Conservation (phyloP, 2,113 vertebrate genomes). For the Sciurus niger region DNA sequence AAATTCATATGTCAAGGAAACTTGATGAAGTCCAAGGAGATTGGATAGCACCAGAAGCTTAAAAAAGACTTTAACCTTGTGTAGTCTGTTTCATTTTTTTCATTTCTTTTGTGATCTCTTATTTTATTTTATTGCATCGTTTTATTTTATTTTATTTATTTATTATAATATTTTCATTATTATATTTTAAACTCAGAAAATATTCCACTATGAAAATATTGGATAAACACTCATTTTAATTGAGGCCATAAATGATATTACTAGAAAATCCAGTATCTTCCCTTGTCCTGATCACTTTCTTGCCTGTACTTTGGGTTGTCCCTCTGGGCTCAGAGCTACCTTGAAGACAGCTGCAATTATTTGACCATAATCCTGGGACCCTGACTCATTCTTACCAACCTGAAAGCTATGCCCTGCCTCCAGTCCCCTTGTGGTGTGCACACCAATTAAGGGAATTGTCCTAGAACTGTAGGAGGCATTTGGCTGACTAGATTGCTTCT, state of each 20-base stretch:
- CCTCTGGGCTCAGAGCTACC: background rate
- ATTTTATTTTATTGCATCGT: background rate
- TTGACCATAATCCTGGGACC: background rate
- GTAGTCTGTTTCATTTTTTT: background rate
- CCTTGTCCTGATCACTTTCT: background rate
- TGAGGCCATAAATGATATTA: background rate
- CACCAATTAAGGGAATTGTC: background rate
- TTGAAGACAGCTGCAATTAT: background rate
- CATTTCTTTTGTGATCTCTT: slow-evolving; percentile 13
- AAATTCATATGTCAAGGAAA: background rate
- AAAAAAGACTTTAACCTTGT: background rate
- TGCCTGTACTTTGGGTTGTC: background rate
- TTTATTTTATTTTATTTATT: too few species aligned
- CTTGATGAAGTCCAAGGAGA: background rate
- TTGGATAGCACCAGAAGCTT: background rate
- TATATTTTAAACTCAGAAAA: slow-evolving; percentile 36
- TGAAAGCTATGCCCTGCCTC: background rate
- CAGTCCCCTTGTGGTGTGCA: background rate
- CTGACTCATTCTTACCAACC: background rate
- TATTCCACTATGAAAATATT: background rate
- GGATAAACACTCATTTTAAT: background rate
- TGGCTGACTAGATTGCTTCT: background rate
- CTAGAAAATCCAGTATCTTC: background rate
- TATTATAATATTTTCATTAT: background rate
- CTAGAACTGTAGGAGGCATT: background rate